Evolutionary conservation across 2,888 invertebrate species (phyloP).

Genomic region (Leucophora obtusa): DNA sequence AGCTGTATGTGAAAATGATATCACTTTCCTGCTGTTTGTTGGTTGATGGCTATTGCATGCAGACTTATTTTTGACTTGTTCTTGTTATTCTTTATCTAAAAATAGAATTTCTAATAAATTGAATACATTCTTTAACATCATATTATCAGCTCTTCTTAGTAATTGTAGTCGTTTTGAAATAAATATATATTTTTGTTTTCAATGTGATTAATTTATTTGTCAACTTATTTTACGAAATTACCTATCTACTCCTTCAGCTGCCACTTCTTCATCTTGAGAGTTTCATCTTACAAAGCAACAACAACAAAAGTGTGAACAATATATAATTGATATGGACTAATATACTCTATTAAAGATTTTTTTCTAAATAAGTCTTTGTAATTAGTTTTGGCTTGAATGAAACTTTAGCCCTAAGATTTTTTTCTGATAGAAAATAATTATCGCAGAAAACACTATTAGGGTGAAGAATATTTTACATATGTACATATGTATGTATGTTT

Average conservation of each 20-base stretch:
- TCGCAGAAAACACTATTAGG: background rate
- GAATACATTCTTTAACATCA: conserved; percentile 18
- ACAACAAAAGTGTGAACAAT: background rate
- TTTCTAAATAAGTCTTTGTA: conserved; percentile 13
- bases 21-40: background rate
- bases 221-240: conserved; percentile 10
- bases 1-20: conserved; percentile 3
- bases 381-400: conserved; percentile 12
- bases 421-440: background rate
- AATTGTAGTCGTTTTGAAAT: background rate
- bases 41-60: background rate
- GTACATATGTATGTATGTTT: too few species aligned
- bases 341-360: conserved; percentile 4
- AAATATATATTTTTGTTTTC: background rate
- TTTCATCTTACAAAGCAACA: background rate
- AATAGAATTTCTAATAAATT: conserved; percentile 27
- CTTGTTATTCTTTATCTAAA: background rate
- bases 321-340: conserved; percentile 18
- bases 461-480: background rate
- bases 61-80: background rate
- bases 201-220: conserved; percentile 42
- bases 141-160: background rate
- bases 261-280: background rate
- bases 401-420: background rate
- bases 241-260: background rate